Percentiles rank a stretch among this genome's conserved stretches.
Conservation (phyloP, 2,797 vertebrate genomes). For the Pogonophryne albipinna region DNA sequence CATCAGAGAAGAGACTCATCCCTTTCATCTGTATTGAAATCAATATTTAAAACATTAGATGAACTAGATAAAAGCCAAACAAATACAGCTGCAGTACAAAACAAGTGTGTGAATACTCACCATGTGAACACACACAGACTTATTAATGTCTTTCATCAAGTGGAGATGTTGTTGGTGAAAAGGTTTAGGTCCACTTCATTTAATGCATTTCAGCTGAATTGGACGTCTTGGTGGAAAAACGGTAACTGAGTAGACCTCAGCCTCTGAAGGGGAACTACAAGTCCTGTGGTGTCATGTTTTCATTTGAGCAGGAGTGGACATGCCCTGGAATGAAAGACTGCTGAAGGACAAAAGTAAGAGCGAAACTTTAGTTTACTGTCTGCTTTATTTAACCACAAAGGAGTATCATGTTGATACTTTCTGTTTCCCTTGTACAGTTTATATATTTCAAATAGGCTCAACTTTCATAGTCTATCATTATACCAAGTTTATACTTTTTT, state of each 20-base stretch:
- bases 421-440: not conserved
- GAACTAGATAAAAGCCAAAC: not conserved
- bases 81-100: not conserved
- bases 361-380: not conserved
- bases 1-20: not conserved
- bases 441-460: not conserved
- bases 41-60: not conserved
- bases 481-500: not conserved
- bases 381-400: not conserved
- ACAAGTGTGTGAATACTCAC: slow-evolving; percentile 28
- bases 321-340: slow-evolving; percentile 47
- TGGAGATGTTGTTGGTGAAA: not conserved
- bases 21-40: slow-evolving; percentile 33
- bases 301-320: slow-evolving; percentile 45
- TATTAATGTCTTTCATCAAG: not conserved
- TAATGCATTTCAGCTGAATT: not conserved
- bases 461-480: not conserved
- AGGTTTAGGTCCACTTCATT: not conserved
- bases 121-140: not conserved
- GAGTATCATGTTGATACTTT: not conserved
- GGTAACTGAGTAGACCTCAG: not conserved
- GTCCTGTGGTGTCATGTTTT: not conserved
- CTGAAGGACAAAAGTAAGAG: not conserved
- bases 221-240: fast-evolving
- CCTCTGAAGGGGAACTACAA: not conserved